A percentile compares a stretch with the other conserved stretches of the same genome.
phyloP scores from a whole-genome alignment of 1,140 invertebrate genomes.

The Caenorhabditis inopinata region DNA sequence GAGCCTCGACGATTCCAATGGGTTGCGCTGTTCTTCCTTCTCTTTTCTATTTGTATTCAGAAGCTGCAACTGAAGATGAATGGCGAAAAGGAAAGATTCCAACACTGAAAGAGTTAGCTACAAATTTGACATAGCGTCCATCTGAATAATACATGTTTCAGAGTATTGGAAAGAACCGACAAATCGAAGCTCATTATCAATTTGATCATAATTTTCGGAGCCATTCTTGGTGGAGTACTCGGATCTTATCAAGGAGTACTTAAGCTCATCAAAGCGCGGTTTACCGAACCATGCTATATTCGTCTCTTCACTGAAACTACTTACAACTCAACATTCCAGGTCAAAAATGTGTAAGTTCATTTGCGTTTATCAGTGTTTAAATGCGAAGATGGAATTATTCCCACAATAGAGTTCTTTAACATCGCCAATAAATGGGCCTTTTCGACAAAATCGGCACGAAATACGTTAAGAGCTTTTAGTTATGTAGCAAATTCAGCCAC shows the following conservation, averaged over 20 bases:
- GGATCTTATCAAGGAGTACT: conserved; percentile 45
- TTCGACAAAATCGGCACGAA: too few species aligned
- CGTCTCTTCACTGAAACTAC: conserved; percentile 33
- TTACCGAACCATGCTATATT: conserved; percentile 48
- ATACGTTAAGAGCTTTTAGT: too few species aligned
- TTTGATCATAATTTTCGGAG: conserved; percentile 42
- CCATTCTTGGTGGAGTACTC: conserved; percentile 44
- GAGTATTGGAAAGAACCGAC: conserved; percentile 43
- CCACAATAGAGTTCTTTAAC: too few species aligned
- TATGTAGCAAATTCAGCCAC: too few species aligned
- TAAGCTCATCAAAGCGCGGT: conserved; percentile 42
- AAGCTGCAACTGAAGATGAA: conserved; percentile 46
- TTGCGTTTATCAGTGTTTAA: background rate
- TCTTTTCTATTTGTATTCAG: conserved; percentile 48
- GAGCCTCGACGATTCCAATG: conserved; percentile 48
- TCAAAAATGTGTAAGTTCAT: conserved; percentile 14
- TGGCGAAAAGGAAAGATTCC: conserved; percentile 48
- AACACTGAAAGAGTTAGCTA: conserved; percentile 36
- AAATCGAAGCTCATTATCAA: conserved; percentile 46
- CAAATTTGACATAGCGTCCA: background rate
- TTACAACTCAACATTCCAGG: conserved; percentile 22
- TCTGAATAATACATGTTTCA: background rate
- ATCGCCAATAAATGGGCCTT: too few species aligned
- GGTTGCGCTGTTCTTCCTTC: conserved; percentile 48
- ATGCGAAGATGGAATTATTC: too few species aligned